These are phyloP conservation scores for Galaxea fascicularis DNA, from an alignment of 92 coral and sea anemone genomes.

Conservation along the genomic window DNA sequence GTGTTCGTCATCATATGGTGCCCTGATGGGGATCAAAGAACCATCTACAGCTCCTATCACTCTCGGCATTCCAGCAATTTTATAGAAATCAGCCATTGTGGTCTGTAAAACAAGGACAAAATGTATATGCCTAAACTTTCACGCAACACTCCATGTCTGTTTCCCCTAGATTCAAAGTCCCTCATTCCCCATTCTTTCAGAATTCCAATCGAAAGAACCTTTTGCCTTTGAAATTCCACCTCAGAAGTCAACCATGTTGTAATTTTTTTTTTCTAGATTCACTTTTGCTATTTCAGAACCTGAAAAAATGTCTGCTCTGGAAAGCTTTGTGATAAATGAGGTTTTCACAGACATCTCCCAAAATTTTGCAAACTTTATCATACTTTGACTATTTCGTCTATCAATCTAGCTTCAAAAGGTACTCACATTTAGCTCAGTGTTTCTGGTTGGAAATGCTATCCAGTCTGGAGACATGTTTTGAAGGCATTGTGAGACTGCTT, in stretches of 20 bases:
- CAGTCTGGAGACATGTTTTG: slow-evolving; percentile 3
- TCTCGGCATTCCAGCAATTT: slow-evolving; percentile 2
- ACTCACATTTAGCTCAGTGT: slow-evolving; percentile 21
- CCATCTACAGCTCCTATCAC: slow-evolving; percentile 41
- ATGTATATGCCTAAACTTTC: neutral
- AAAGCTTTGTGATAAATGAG: slow-evolving; percentile 3
- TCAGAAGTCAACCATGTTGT: slow-evolving; percentile 10
- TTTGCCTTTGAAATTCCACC: neutral
- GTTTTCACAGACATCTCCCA: neutral
- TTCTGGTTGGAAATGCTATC: slow-evolving; percentile 31
- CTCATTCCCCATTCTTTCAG: neutral
- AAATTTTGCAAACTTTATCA: neutral
- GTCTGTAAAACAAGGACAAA: neutral
- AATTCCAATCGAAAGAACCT: neutral
- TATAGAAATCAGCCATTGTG: slow-evolving; percentile 6
- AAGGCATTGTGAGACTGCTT: slow-evolving; percentile 9
- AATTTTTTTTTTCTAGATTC: neutral
- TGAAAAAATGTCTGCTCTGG: neutral
- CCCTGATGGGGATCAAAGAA: slow-evolving; percentile 14
- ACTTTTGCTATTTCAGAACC: neutral
- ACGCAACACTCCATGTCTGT: neutral
- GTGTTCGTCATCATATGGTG: slow-evolving; percentile 5
- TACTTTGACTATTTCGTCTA: neutral
- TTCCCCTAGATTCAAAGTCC: neutral
- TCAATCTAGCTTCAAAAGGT: slow-evolving; percentile 8